These are phyloP conservation scores for Neoitamus cyanurus DNA, from an alignment of 2,888 invertebrate species.

Conservation along the genomic window DNA sequence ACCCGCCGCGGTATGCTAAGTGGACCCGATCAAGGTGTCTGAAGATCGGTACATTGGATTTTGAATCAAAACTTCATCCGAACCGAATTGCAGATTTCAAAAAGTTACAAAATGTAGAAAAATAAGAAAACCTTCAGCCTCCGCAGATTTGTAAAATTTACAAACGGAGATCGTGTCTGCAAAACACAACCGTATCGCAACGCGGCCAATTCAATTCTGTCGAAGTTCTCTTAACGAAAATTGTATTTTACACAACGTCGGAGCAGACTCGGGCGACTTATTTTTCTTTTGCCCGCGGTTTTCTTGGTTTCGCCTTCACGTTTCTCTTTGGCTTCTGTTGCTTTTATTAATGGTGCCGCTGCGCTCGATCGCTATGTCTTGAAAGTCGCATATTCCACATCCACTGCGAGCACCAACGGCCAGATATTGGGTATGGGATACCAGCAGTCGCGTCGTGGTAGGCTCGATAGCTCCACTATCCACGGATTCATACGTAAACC, in stretches of 20 bases:
- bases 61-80: not conserved
- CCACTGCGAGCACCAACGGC: not conserved
- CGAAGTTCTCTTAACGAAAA: constrained; percentile 45
- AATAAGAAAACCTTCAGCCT: not conserved
- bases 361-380: constrained; percentile 13
- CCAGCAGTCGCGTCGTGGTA: not conserved
- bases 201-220: constrained; percentile 54
- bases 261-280: not conserved
- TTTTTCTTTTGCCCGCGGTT: constrained; percentile 22
- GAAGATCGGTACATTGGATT: not conserved
- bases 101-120: not conserved
- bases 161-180: not conserved
- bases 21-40: not conserved
- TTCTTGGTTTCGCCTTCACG: constrained; percentile 21
- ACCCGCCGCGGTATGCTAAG: not conserved
- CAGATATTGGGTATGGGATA: not conserved
- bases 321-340: not conserved
- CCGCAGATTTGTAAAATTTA: not conserved
- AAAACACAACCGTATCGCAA: constrained; percentile 53
- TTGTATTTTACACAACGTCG: constrained; percentile 51
- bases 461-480: not conserved
- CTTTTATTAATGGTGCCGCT: constrained; percentile 26
- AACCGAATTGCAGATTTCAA: not conserved
- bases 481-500: not conserved
- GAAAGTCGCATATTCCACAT: constrained; percentile 35